Evolutionary conservation across 2,888 invertebrate species (phyloP), one percentile per base, ranked within the genome.

Genomic region (Pachymerium ferrugineum): DNA sequence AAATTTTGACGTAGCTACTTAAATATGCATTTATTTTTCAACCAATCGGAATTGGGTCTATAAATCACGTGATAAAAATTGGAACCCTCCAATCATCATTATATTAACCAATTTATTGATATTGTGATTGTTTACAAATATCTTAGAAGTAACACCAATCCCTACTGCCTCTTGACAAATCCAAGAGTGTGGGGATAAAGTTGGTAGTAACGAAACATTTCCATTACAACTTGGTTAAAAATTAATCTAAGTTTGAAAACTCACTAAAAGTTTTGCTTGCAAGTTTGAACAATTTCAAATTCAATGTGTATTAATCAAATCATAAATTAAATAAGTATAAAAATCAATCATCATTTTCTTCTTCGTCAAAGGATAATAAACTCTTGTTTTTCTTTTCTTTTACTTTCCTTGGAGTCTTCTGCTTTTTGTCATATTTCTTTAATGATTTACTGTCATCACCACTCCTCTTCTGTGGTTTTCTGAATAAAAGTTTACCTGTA

Each of bases 351-450:
- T 79, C 79, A 69, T 80, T 80, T 72, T 80, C 80, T 69, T 80
- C 80, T 19, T 80, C 80, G 75, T 79, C 79, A 76, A 81, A 81
- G 0, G 81, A 81, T 12, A 81, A 76, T 10, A 81, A 76, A 72
- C 78, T 78, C 72, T 77, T 77, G 73, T 79, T 80, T 70, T 79
- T 79, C 10, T 76, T 71, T 78, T 78, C 62, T 77, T 76, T 1
- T 76, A 69, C 16, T 35, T 69, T 6, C n/a, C 62, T 73, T 47
- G 72, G 3, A 4, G 16, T 77, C 38, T 74, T 54, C n/a, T 47
- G n/a, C 28, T 72, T 72, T 38, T 42, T 38, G 2, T 6, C 4
- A 19, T 42, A 19, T 42, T 25, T 22, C 25, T 31, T 72, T 35
- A 2, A 6, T 30, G 22, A 4, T 38, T 38, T 47, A 19, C 19